Conservation (phyloP, 2,888 invertebrate genomes). For the Folsomia manolachei region DNA sequence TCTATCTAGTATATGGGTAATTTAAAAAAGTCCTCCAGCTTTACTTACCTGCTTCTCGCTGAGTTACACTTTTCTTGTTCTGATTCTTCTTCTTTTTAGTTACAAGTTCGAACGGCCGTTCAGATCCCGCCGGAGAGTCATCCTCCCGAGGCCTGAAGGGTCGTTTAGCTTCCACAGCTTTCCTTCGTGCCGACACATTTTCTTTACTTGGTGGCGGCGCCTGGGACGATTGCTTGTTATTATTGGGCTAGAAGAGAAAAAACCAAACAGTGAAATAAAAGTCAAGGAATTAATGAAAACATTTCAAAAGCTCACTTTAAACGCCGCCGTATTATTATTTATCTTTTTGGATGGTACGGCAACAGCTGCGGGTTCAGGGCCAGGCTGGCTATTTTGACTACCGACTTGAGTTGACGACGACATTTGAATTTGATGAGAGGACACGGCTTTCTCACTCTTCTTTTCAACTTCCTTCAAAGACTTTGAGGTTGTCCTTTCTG, state of each 20-base stretch:
- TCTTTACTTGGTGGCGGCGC: too few species aligned
- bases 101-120: slow-evolving; percentile 34
- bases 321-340: background rate
- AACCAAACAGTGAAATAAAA: background rate
- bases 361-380: too few species aligned
- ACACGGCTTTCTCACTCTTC: background rate
- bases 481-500: background rate
- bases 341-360: background rate
- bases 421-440: background rate
- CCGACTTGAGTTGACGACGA: too few species aligned
- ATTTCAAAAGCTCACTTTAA: background rate
- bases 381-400: too few species aligned
- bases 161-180: background rate
- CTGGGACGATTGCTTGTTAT: too few species aligned
- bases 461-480: background rate
- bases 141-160: background rate
- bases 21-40: too few species aligned
- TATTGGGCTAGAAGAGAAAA: too few species aligned
- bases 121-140: background rate
- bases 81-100: slow-evolving; percentile 33
- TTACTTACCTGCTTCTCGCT: slow-evolving; percentile 4
- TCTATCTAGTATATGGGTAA: too few species aligned
- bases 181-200: too few species aligned
- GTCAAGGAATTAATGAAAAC: background rate
- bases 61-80: background rate